These are phyloP conservation scores for Xestia ashworthii DNA, from an alignment of 2,888 invertebrate species.

Conservation along the genomic window DNA sequence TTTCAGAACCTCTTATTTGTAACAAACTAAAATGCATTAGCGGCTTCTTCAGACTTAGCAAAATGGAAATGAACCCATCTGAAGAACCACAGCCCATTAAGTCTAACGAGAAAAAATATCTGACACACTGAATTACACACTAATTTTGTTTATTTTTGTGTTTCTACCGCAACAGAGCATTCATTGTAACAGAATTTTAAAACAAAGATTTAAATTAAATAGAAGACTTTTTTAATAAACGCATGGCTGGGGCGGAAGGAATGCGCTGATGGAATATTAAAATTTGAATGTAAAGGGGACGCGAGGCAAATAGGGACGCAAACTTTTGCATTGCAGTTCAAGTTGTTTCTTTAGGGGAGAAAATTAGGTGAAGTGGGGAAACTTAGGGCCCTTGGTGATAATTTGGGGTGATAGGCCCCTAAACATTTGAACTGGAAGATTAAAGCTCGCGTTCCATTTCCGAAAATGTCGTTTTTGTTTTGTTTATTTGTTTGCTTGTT, in stretches of 20 bases:
- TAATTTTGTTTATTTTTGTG: conserved; percentile 42
- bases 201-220: conserved; percentile 49
- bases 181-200: conserved; percentile 18
- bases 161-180: conserved; percentile 2
- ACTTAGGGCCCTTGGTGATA: conserved; percentile 17
- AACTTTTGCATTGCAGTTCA: conserved; percentile 47
- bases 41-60: not conserved
- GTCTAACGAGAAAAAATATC: conserved; percentile 24
- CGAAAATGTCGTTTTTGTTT: not conserved
- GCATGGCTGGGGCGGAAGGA: conserved; percentile 42
- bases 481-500: not conserved
- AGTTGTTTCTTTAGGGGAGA: conserved; percentile 32
- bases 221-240: conserved; percentile 56
- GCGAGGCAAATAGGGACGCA: conserved; percentile 10
- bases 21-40: not conserved
- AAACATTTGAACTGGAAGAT: conserved; percentile 20
- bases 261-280: conserved; percentile 59
- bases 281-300: conserved; percentile 39
- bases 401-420: conserved; percentile 41
- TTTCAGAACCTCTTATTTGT: not conserved
- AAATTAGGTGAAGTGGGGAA: conserved; percentile 38
- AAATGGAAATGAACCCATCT: not conserved
- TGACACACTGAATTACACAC: conserved; percentile 13
- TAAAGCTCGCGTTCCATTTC: not conserved
- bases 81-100: conserved; percentile 16